These are phyloP conservation scores for Hanleya hanleyi DNA, from an alignment of 2,888 invertebrate genomes.

Conservation along the genomic window DNA sequence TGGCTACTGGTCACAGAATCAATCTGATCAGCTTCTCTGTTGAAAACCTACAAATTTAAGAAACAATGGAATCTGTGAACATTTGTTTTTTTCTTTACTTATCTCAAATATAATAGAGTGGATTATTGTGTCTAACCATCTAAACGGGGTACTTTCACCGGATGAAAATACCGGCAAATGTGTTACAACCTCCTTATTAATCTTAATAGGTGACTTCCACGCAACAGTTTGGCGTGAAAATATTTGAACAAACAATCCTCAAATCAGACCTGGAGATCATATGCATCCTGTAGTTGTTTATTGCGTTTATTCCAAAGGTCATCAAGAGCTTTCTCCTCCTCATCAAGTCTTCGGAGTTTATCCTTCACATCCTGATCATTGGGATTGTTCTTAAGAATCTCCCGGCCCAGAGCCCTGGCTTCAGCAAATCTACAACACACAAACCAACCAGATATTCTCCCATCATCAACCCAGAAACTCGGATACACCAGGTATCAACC, in stretches of 20 bases:
- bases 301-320: conserved; percentile 90
- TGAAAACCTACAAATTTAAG: conserved; percentile 79
- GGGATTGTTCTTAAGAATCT: conserved; percentile 80
- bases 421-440: conserved; percentile 71
- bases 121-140: not conserved
- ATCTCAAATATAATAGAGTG: too few species aligned
- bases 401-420: conserved; percentile 75
- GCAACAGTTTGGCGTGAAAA: not conserved
- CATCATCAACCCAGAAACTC: too few species aligned
- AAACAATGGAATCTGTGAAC: conserved; percentile 23
- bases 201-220: too few species aligned
- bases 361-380: conserved; percentile 81
- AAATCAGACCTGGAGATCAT: conserved; percentile 82
- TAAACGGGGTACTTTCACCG: too few species aligned
- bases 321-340: conserved; percentile 84
- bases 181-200: too few species aligned
- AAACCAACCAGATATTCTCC: too few species aligned
- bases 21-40: conserved; percentile 96
- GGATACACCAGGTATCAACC: too few species aligned
- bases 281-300: conserved; percentile 87
- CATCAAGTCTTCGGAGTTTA: conserved; percentile 81
- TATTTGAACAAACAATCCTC: not conserved
- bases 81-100: too few species aligned
- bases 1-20: conserved; percentile 96
- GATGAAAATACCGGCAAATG: too few species aligned